Evolutionary conservation across 35 echinoderm and acorn worm species (phyloP).

Genomic region (Heliocidaris erythrogramma): DNA sequence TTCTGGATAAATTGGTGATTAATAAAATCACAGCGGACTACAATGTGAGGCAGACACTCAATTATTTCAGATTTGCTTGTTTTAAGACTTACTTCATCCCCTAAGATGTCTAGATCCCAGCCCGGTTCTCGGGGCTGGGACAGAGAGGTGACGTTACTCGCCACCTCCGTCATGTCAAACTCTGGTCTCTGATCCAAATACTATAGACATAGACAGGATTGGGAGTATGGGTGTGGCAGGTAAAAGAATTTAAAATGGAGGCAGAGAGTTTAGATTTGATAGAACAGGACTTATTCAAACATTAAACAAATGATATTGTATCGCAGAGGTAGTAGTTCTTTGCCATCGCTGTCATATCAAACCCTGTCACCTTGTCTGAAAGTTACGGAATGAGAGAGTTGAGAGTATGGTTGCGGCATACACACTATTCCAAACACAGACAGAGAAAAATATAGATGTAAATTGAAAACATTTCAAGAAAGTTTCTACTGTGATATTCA

Average conservation of each 20-base stretch:
- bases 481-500: too few relatives aligned
- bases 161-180: constrained; percentile 50
- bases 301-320: too few relatives aligned
- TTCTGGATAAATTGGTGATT: not conserved
- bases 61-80: not conserved
- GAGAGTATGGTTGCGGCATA: too few relatives aligned
- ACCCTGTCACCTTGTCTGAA: too few relatives aligned
- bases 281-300: too few relatives aligned
- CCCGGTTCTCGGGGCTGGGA: constrained; percentile 36
- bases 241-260: not conserved
- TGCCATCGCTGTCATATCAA: too few relatives aligned
- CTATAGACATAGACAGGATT: not conserved
- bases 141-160: constrained; percentile 37
- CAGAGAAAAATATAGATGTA: too few relatives aligned
- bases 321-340: too few relatives aligned
- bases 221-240: not conserved
- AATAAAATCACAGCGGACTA: not conserved
- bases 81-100: constrained; percentile 42
- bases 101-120: not conserved
- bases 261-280: too few relatives aligned
- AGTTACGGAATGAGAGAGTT: too few relatives aligned
- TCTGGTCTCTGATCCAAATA: constrained; percentile 1
- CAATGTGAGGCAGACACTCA: not conserved
- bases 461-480: too few relatives aligned
- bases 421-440: too few relatives aligned